A percentile compares a stretch with the other conserved stretches of the same genome.
Evolutionary conservation across 2,888 invertebrate genomes (phyloP).

Genomic region (Alloscopus bannaensis): DNA sequence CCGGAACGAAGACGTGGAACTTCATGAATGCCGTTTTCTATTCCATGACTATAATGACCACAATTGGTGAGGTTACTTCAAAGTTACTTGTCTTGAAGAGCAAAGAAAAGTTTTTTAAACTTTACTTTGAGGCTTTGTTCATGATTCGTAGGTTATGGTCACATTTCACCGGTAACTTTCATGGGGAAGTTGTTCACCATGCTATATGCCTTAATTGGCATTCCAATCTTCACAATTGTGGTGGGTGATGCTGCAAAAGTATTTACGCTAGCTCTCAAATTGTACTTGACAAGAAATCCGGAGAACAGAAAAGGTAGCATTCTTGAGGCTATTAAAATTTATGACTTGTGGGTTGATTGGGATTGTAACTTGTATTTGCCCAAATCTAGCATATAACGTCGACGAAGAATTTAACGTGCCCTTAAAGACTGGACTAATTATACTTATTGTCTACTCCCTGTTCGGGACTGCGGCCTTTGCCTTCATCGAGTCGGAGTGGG

Average conservation of each 20-base stretch:
- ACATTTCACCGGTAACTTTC: conserved; percentile 91
- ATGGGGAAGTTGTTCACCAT: conserved; percentile 90
- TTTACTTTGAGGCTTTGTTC: conserved; percentile 10
- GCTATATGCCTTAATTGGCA: conserved; percentile 94
- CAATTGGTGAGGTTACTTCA: conserved; percentile 86
- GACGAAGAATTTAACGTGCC: conserved; percentile 97
- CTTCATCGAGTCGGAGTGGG: conserved; percentile 86
- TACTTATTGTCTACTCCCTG: conserved; percentile 90
- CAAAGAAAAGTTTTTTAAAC: background rate
- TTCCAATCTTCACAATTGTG: conserved; percentile 95
- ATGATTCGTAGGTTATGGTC: conserved; percentile 92
- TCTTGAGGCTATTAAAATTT: too few relatives aligned
- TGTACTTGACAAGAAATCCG: conserved; percentile 77
- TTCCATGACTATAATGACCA: conserved; percentile 90
- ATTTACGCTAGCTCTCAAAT: conserved; percentile 92
- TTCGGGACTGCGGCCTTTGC: conserved; percentile 89
- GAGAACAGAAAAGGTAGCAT: conserved; percentile 61
- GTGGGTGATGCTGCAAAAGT: conserved; percentile 96
- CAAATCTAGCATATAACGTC: conserved; percentile 82
- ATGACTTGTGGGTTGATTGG: too few relatives aligned
- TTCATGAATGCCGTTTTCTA: conserved; percentile 91
- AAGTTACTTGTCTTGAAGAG: conserved; percentile 4
- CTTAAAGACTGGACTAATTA: conserved; percentile 89
- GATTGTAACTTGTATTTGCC: background rate
- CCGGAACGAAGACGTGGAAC: conserved; percentile 90